These are phyloP conservation scores for Tragopan temminckii DNA, from an alignment of 2,797 vertebrate genomes.

Conservation along the genomic window DNA sequence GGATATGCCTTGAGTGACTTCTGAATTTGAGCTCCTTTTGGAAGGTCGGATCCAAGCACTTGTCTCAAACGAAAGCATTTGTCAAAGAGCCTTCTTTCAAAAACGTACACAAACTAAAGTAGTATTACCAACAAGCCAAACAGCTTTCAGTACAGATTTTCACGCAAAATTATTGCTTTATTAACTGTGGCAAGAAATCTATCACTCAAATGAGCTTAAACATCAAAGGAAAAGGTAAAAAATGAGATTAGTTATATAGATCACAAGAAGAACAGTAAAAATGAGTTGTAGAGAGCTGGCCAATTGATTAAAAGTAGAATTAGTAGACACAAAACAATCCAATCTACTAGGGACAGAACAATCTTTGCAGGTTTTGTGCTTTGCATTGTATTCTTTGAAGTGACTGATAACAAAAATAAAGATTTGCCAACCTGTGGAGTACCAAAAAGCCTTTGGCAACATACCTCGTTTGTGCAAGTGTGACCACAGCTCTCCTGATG, in stretches of 20 bases:
- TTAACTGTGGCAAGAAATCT: not conserved
- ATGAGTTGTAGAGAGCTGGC: not conserved
- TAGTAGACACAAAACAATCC: not conserved
- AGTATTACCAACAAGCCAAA: not conserved
- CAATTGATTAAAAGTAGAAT: not conserved
- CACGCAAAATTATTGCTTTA: not conserved
- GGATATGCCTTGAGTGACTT: not conserved
- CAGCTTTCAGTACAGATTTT: not conserved
- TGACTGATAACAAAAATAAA: not conserved
- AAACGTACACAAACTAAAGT: not conserved
- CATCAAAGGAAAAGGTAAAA: not conserved
- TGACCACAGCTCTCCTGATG: not conserved
- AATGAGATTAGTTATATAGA: not conserved
- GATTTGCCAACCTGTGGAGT: not conserved
- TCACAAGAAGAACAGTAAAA: not conserved
- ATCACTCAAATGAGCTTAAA: not conserved
- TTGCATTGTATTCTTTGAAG: not conserved
- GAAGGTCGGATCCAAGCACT: not conserved
- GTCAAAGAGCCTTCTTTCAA: not conserved
- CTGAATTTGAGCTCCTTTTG: not conserved
- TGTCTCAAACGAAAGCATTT: not conserved
- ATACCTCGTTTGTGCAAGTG: not conserved
- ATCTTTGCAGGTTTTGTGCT: not conserved
- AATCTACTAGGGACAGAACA: not conserved
- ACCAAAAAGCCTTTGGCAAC: not conserved